Conservation (phyloP, 2,797 vertebrate species). For the Lemur catta region DNA sequence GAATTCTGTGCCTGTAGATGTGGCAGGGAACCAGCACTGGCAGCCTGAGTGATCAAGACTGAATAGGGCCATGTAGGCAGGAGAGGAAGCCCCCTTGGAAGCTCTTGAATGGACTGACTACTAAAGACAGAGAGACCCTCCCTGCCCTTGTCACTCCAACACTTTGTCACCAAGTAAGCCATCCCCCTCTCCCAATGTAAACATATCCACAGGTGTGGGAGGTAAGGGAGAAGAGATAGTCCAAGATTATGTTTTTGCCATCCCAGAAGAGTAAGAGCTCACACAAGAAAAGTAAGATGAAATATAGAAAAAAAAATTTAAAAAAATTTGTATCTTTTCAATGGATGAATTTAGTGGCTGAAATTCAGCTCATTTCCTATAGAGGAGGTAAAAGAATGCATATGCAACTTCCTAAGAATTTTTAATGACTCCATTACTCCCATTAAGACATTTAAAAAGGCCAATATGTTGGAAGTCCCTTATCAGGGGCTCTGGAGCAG, state of each 20-base stretch:
- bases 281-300: background rate
- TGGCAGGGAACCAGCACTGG: background rate
- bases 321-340: background rate
- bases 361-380: background rate
- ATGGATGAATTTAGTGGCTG: background rate
- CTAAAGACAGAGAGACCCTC: background rate
- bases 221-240: background rate
- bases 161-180: background rate
- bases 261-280: background rate
- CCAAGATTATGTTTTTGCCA: background rate
- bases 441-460: background rate
- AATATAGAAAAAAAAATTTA: background rate
- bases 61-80: background rate
- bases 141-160: background rate
- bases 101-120: background rate
- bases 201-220: background rate
- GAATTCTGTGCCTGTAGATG: background rate
- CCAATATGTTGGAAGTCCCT: background rate
- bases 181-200: background rate
- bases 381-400: background rate
- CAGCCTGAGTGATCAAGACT: background rate
- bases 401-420: background rate
- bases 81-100: background rate
- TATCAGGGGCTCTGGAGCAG: background rate
- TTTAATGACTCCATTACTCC: background rate